Evolutionary conservation across 1,140 invertebrate species (phyloP), one percentile per base, ranked within the genome.

Genomic region (Bombus confusus): DNA sequence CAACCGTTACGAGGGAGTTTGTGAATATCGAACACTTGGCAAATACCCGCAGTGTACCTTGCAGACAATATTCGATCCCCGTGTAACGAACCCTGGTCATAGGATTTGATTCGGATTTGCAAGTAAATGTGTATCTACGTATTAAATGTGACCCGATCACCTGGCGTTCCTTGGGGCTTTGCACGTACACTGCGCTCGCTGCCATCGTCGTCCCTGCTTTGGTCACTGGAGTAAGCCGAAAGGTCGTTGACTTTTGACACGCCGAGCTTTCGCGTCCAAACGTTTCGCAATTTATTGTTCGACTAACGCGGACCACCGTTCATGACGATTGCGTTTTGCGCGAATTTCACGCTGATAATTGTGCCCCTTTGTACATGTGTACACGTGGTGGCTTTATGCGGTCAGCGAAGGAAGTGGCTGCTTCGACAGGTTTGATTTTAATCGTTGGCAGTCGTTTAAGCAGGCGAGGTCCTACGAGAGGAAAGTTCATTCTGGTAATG

Each of bases 151-250:
- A 52, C 18, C 47, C 47, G 18, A 22, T 52, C 47, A 22, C 47
- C 18, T 52, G 47, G 18, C 47, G 22, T 52, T 52, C 47, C 47
- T 52, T 52, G 18, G 18, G 5, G 6, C 66, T 80, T 79, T 75
- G 79, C 79, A 84, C 82, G 74, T n/a, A 31, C 34, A 59, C 64
- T 73, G 57, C 18, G 57, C 43, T 75, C 37, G 34, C 31, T 31
- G 18, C 15, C n/a, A 4, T 39, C 15, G 34, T 28, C 47, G 47
- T 47, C 15, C 57, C 41, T 43, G 57, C 73, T 88, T 78, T 89
- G 88, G 87, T 89, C 87, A 89, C 88, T 86, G 87, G 88, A 89
- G 88, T 89, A 89, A 88, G 79, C 71, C 87, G 79, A 66, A 80
- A 69, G 87, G 87, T 89, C 87, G 66, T 89, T 83, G 88, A 88